Base-by-base conservation (phyloP, 1,140 invertebrate genomes). In the Aphaenogaster floridana region DNA sequence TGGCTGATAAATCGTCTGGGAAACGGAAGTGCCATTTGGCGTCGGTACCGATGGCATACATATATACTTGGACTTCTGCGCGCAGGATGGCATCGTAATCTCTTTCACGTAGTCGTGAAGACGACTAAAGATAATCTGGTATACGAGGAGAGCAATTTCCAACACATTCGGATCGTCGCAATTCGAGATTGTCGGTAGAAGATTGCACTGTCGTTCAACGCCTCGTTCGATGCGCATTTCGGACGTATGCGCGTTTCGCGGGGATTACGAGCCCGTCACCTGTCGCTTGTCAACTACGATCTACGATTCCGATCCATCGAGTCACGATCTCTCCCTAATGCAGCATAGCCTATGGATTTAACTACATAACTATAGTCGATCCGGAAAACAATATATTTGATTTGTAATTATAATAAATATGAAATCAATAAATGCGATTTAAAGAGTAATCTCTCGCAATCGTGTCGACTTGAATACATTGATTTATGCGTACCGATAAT, bases 91-190 rank as follows among this genome's bases (percentile, higher is more conserved):
- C 89, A 91, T 85, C 66, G 57, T 92, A 86, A 92, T 91, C 91
- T 68, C 91, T 92, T 93, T 92, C 89, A 87, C 91, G 91, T 88
- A 92, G 84, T 88, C 89, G 74, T 88, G 89, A 74, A 88, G 90
- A 92, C 91, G 88, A 81, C 79, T 81, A 88, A 78, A 87, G 86
- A 93, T 93, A 91, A 92, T 92, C 90, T 91, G 90, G 88, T 83
- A 76, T 88, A 86, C 91, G 79, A 81, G 80, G 61, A 72, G 66
- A 84, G 59, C 42, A 59, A 50, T 72, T 68, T 72, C 50, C 52
- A 89, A 42, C 72, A 45, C 81, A 81, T 79, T 83, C 52, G 39
- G 13, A 81, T 59, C 63, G 42, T 34, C 76, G 17, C 45, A 84
- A 88, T 90, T 89, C 64, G 61, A 90, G 92, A 93, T 93, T 86